A percentile compares a stretch with the other conserved stretches of the same genome.
Evolutionary conservation across 1,140 invertebrate species (phyloP).

Genomic region (Halictus rubicundus): DNA sequence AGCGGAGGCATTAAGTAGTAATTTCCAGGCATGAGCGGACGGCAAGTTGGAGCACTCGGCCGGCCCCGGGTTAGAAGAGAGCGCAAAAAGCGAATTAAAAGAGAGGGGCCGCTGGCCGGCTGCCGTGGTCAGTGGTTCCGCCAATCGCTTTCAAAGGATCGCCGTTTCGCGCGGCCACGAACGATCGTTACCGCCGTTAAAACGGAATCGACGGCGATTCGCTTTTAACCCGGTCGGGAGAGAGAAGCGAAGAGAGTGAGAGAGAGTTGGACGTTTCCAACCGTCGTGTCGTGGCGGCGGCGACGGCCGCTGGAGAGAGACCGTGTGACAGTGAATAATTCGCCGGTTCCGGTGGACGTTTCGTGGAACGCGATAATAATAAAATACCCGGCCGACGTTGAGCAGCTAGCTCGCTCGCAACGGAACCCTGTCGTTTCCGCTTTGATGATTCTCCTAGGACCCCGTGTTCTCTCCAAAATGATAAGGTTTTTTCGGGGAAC

Average conservation of each 20-base stretch:
- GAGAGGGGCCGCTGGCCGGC: constrained; percentile 2
- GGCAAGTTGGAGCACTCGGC: neutral
- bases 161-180: constrained; percentile 57
- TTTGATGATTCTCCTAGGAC: neutral
- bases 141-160: constrained; percentile 67
- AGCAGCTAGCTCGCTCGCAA: too few species aligned
- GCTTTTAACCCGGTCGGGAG: constrained; percentile 46
- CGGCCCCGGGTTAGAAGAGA: constrained; percentile 9
- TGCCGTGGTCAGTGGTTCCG: constrained; percentile 49
- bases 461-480: too few species aligned
- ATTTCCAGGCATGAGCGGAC: constrained; percentile 50
- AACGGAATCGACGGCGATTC: constrained; percentile 61
- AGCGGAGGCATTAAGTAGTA: constrained; percentile 58
- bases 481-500: too few species aligned
- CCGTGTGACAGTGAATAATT: constrained; percentile 56
- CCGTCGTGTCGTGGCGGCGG: too few species aligned
- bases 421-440: too few species aligned
- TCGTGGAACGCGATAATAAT: constrained; percentile 25
- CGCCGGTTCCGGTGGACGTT: constrained; percentile 26
- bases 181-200: constrained; percentile 65
- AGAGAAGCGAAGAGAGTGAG: neutral
- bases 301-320: constrained; percentile 5
- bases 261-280: too few species aligned
- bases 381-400: constrained; percentile 12
- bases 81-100: constrained; percentile 65